Percentiles rank a stretch among this genome's conserved stretches.
phyloP scores from a whole-genome alignment of 1,140 invertebrate genomes.

The Drosophila punjabiensis region DNA sequence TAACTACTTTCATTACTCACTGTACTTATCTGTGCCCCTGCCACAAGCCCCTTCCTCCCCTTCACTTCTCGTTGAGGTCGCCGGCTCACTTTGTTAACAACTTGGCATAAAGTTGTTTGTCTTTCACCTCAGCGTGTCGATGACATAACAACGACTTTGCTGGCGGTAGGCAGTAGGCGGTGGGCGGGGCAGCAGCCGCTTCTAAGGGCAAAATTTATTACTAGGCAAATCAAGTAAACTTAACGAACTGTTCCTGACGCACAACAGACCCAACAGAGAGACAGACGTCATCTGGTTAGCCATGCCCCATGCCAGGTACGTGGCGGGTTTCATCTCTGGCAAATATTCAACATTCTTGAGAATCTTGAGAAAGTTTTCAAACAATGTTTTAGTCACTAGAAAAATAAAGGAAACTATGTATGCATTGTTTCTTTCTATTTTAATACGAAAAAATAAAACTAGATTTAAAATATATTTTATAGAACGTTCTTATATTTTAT shows the following conservation, averaged over 20 bases:
- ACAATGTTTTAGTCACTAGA: neutral
- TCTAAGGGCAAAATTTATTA: constrained; percentile 63
- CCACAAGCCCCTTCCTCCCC: neutral
- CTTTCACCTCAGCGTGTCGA: constrained; percentile 77
- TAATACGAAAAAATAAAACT: neutral
- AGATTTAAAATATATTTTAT: neutral
- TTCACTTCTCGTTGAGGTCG: constrained; percentile 51
- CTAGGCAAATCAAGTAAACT: constrained; percentile 68
- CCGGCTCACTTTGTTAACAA: constrained; percentile 75
- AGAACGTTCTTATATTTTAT: no score
- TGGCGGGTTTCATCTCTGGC: neutral
- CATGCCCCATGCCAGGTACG: neutral
- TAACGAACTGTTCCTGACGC: constrained; percentile 64
- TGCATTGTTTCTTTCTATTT: neutral
- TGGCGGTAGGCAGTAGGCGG: no score
- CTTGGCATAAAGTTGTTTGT: constrained; percentile 81
- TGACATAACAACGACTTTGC: constrained; percentile 62
- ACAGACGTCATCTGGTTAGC: constrained; percentile 18
- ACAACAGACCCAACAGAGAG: neutral
- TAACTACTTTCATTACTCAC: neutral
- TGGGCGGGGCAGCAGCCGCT: neutral
- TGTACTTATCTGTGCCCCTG: constrained; percentile 64
- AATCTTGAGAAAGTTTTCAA: neutral
- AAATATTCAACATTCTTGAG: neutral
- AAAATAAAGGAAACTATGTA: neutral